phyloP scores from a whole-genome alignment of 1,140 invertebrate genomes.

The Drosophila lacertosa region DNA sequence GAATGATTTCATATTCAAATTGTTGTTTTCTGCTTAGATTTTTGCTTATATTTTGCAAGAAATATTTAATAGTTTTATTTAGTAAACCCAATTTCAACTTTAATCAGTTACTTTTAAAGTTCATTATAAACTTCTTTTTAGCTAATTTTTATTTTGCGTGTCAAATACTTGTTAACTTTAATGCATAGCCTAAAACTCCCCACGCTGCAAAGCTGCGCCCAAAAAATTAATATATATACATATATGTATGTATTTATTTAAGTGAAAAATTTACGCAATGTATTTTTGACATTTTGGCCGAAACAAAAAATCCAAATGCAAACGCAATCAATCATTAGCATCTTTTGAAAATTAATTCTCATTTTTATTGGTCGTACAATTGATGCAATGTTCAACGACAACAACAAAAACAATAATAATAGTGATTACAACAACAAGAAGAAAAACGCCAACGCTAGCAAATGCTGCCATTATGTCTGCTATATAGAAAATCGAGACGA shows the following conservation, averaged over 20 bases:
- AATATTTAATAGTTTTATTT: too few species aligned
- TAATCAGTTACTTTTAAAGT: too few species aligned
- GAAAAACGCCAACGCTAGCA: constrained; percentile 42
- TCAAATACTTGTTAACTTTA: constrained; percentile 17
- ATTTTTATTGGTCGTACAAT: constrained; percentile 43
- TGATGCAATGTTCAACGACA: constrained; percentile 30
- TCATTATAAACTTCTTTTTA: too few species aligned
- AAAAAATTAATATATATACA: background rate
- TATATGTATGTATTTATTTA: background rate
- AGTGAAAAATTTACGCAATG: constrained; percentile 49
- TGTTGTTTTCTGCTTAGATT: too few species aligned
- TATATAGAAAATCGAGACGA: constrained; percentile 54
- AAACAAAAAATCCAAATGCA: constrained; percentile 52
- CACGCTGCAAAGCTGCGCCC: constrained; percentile 25
- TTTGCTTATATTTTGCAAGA: too few species aligned
- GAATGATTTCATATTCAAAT: too few species aligned
- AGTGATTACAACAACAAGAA: constrained; percentile 12
- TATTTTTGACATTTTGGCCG: constrained; percentile 63
- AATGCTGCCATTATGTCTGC: constrained; percentile 75
- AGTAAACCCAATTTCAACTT: too few species aligned
- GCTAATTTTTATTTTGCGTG: constrained; percentile 17
- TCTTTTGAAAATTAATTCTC: constrained; percentile 69
- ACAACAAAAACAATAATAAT: constrained; percentile 1
- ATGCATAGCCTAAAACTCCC: constrained; percentile 7
- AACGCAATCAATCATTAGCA: constrained; percentile 74